Evolutionary conservation across 2,888 invertebrate genomes (phyloP).

Genomic region (Caradrina clavipalpis): DNA sequence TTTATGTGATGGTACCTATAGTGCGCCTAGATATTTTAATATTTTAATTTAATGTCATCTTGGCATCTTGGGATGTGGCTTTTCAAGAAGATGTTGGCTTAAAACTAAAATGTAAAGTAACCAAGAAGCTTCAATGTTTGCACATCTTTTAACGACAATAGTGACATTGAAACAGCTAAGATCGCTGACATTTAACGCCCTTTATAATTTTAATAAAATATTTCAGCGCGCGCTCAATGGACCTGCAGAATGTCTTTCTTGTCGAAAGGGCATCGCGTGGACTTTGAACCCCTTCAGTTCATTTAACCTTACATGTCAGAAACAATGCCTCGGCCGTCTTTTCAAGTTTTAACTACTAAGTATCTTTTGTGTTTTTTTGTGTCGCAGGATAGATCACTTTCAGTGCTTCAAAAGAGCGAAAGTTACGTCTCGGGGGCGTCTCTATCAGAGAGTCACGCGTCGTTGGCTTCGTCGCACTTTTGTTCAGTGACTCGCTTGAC

Average conservation of each 20-base stretch:
- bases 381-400: conserved; percentile 47
- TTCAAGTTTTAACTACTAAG: conserved; percentile 47
- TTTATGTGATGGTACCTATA: background rate
- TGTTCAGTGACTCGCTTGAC: conserved; percentile 72
- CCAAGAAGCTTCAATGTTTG: background rate
- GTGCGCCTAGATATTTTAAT: background rate
- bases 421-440: conserved; percentile 60
- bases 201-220: conserved; percentile 57
- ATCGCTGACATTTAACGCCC: conserved; percentile 44
- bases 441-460: conserved; percentile 80
- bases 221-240: conserved; percentile 47
- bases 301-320: conserved; percentile 42
- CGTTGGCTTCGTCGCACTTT: conserved; percentile 76
- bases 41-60: background rate
- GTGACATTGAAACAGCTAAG: conserved; percentile 34
- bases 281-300: conserved; percentile 48
- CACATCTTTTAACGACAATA: conserved; percentile 11
- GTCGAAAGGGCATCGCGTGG: conserved; percentile 57
- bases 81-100: background rate
- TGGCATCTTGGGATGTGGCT: background rate
- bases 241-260: conserved; percentile 59
- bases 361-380: conserved; percentile 49
- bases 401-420: conserved; percentile 56
- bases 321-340: conserved; percentile 44
- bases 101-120: conserved; percentile 3